Evolutionary conservation across 2,113 vertebrate genomes (phyloP), one percentile per base, ranked within the genome.

Genomic region (Lampris incognitus): DNA sequence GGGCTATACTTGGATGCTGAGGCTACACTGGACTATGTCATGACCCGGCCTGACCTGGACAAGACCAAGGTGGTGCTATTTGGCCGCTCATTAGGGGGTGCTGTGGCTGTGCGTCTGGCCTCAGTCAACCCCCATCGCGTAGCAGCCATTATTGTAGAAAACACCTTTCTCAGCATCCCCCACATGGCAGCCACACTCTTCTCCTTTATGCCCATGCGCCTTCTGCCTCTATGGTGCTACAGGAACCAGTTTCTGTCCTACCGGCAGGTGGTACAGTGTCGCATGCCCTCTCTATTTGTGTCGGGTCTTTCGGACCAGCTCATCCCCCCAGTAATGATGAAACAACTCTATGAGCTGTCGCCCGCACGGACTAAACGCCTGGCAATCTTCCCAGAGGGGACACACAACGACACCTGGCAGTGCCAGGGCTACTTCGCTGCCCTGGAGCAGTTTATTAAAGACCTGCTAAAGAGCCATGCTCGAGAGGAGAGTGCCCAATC

Each of bases 281-380:
- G 97, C 90, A 97, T 99, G 97, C 97, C 98, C 88, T 98, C 97
- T 0, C 95, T 99, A 60, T 99, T 99, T 83, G 96, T 99, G 89
- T 99, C 98, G 13, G 98, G 98, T 75, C 94, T 99, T 72, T 98
- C 98, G 6, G 98, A 99, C 93, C 97, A 99, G 85, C 94, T 99
- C 86, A 99, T 99, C 84, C 98, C 98, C 0, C 98, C 98, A 2
- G 95, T 99, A 51, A 99, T 99, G 98, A 99, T 99, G 98, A 99
- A 99, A 74, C 98, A 98, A 86, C 97, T 99, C 38, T 99, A 98
- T 8, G 98, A 99, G 88, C 91, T 99, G 73, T 99, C 98, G 24
- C 97, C 97, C 0, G 93, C 98, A 50, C 97, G 97, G 97, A 99
- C 97, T 97, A 99, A 99, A 89, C 95, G 97, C 84, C 82, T 99